phyloP scores from a whole-genome alignment of 2,113 vertebrate species.

The Atrichornis clamosus region DNA sequence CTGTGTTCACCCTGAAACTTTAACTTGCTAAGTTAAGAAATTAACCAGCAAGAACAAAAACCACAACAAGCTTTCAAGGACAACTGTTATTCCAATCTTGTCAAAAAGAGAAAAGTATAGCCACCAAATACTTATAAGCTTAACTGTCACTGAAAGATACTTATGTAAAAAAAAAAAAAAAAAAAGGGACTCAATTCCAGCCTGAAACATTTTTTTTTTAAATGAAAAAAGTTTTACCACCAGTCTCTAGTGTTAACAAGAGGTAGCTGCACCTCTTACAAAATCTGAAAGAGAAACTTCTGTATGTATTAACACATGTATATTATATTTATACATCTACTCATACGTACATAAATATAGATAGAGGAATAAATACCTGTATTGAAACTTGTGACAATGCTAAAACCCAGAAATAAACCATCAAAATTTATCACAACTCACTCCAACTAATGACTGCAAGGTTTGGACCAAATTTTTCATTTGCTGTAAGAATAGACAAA shows the following conservation, averaged over 20 bases:
- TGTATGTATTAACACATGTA: fast-evolving
- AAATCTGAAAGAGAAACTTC: neutral
- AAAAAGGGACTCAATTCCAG: neutral
- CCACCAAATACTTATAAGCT: neutral
- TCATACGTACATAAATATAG: neutral
- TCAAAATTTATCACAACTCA: neutral
- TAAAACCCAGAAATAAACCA: neutral
- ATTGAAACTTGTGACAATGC: neutral
- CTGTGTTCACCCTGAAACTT: neutral
- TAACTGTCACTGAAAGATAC: neutral
- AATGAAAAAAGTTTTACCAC: fast-evolving
- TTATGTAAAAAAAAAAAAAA: neutral
- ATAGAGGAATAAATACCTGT: neutral
- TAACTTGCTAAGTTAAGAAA: neutral
- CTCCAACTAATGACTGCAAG: neutral
- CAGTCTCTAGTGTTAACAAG: neutral
- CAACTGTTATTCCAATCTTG: neutral
- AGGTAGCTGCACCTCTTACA: neutral
- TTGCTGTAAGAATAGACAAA: neutral
- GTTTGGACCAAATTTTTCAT: neutral
- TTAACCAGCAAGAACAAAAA: neutral
- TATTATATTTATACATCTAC: neutral
- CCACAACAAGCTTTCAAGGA: neutral
- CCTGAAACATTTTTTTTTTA: neutral
- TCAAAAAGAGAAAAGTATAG: neutral